Evolutionary conservation across 2,113 vertebrate species (phyloP).

Genomic region (Nycticebus coucang): DNA sequence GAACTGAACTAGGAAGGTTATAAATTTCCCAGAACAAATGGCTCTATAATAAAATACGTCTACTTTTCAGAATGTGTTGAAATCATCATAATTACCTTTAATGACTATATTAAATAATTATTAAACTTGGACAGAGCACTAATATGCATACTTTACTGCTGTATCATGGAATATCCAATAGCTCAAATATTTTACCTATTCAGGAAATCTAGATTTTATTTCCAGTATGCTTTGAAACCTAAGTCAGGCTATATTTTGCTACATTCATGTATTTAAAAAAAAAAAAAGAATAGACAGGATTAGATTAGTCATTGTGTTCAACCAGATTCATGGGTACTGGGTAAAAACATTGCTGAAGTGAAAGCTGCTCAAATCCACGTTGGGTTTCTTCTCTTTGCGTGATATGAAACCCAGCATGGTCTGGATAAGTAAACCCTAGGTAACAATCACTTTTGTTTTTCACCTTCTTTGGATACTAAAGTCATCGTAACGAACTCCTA

Average conservation of each 20-base stretch:
- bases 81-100: not conserved
- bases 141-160: not conserved
- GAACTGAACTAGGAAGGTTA: constrained; percentile 49
- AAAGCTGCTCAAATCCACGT: not conserved
- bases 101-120: constrained; percentile 24
- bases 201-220: constrained; percentile 4
- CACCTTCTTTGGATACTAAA: not conserved
- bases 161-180: not conserved
- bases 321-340: not conserved
- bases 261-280: not conserved
- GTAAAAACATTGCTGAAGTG: not conserved
- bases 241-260: not conserved
- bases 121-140: not conserved
- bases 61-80: constrained; percentile 23
- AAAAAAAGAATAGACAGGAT: not conserved
- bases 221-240: not conserved
- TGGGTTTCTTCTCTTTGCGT: not conserved
- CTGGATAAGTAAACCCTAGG: not conserved
- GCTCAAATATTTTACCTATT: constrained; percentile 37
- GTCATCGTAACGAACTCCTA: not conserved
- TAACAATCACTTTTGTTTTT: not conserved
- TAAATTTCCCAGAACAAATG: constrained; percentile 61
- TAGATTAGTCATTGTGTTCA: not conserved
- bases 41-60: constrained; percentile 29
- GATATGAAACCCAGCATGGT: not conserved